Evolutionary conservation across 2,797 vertebrate species (phyloP).

Genomic region (Fringilla coelebs): DNA sequence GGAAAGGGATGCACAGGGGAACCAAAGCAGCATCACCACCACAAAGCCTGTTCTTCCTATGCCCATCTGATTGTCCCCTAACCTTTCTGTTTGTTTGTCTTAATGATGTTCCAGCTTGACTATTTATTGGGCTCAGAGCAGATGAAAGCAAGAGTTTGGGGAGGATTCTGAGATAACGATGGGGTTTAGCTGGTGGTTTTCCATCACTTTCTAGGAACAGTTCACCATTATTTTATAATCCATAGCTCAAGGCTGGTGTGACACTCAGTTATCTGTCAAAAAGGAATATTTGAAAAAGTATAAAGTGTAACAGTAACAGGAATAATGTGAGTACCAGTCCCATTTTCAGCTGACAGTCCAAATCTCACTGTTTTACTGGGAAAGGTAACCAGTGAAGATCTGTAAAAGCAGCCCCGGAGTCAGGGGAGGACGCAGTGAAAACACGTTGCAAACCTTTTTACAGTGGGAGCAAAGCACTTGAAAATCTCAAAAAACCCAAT

Average conservation of each 20-base stretch:
- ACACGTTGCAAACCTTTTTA: background rate
- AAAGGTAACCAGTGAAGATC: background rate
- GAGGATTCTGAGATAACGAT: background rate
- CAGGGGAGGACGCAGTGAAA: background rate
- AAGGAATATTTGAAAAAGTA: background rate
- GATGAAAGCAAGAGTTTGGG: background rate
- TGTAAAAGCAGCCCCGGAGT: background rate
- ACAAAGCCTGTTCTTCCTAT: background rate
- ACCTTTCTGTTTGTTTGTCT: background rate
- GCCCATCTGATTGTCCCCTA: background rate
- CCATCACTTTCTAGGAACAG: background rate
- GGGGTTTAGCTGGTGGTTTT: background rate
- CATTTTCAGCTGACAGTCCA: background rate
- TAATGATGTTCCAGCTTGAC: background rate
- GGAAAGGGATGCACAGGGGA: background rate
- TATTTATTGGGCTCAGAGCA: background rate
- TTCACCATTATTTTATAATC: background rate
- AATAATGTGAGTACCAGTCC: background rate
- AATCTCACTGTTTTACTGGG: background rate
- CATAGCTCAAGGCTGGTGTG: background rate
- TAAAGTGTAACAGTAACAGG: background rate
- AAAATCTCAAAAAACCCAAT: background rate
- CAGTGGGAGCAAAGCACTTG: background rate
- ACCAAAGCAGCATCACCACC: background rate
- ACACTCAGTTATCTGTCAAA: background rate